Conservation (phyloP, 2,113 vertebrate genomes). For the Bos taurus region ARS-UCD2.0 NC_037333.1:34514001-34514500, state of each 20-base stretch:
- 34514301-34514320: neutral
- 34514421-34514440: neutral
- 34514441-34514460: neutral
- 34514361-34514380: neutral
- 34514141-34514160: neutral
- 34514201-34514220: neutral
- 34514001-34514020: neutral
- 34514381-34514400: neutral
- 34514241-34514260: neutral
- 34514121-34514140: neutral
- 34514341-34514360: neutral
- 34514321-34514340: neutral
- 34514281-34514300: neutral
- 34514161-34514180: neutral
- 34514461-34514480: neutral
- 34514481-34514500: neutral
- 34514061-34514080: neutral
- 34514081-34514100: neutral
- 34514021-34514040: neutral
- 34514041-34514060: neutral
- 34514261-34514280: neutral
- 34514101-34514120: neutral
- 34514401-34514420: neutral
- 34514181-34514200: neutral
- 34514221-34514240: slow-evolving; percentile 7